A percentile compares a stretch with the other conserved stretches of the same genome.
These are phyloP conservation scores for Dermolepida albohirtum DNA, from an alignment of 2,888 invertebrate genomes.

Conservation along the genomic window DNA sequence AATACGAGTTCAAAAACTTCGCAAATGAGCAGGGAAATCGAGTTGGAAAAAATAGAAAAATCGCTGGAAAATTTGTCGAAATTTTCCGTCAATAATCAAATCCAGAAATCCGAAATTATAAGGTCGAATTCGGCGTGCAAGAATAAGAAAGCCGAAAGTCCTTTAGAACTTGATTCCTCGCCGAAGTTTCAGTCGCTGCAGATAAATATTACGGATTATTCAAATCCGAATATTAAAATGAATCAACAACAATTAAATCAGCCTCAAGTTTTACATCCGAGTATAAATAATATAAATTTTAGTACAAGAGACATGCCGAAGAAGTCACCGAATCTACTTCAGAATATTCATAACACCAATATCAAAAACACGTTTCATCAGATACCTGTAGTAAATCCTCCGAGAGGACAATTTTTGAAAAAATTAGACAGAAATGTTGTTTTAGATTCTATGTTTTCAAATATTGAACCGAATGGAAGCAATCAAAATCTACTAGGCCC, in stretches of 20 bases:
- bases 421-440: slow-evolving; percentile 56
- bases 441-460: slow-evolving; percentile 50
- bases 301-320: slow-evolving; percentile 52
- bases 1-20: slow-evolving; percentile 1
- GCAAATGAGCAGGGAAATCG: slow-evolving; percentile 52
- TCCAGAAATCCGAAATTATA: slow-evolving; percentile 42
- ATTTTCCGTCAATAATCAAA: slow-evolving; percentile 42
- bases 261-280: slow-evolving; percentile 57
- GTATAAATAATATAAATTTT: slow-evolving; percentile 63
- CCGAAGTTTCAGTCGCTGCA: slow-evolving; percentile 59
- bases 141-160: slow-evolving; percentile 44
- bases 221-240: slow-evolving; percentile 43
- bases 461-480: slow-evolving; percentile 53
- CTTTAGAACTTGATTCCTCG: slow-evolving; percentile 50
- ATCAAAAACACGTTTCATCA: slow-evolving; percentile 53
- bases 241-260: slow-evolving; percentile 49
- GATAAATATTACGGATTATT: slow-evolving; percentile 53
- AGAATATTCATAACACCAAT: slow-evolving; percentile 52
- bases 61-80: slow-evolving; percentile 56
- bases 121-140: slow-evolving; percentile 48
- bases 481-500: slow-evolving; percentile 46
- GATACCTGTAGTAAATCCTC: slow-evolving; percentile 56
- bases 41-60: slow-evolving; percentile 58
- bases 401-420: slow-evolving; percentile 56
- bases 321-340: slow-evolving; percentile 57